A percentile compares a stretch with the other conserved stretches of the same genome.
Conservation (phyloP, 2,113 vertebrate genomes). For the Spermophilus dauricus region DNA sequence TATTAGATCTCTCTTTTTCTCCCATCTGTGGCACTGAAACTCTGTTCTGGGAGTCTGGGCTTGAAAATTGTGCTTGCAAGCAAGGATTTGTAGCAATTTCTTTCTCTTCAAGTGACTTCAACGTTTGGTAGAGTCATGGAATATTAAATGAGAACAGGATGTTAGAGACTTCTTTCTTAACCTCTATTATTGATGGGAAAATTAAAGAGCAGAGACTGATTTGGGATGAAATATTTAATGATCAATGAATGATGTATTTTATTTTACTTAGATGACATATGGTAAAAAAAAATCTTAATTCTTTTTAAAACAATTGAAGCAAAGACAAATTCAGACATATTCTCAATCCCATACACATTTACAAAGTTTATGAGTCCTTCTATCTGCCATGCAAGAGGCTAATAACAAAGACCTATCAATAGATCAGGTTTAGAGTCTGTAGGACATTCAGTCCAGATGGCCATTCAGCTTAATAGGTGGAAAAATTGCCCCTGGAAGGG, state of each 20-base stretch:
- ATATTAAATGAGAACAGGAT: neutral
- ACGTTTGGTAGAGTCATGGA: constrained; percentile 20
- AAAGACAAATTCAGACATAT: constrained; percentile 2
- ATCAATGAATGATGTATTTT: neutral
- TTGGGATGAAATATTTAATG: neutral
- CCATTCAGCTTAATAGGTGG: neutral
- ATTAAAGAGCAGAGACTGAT: neutral
- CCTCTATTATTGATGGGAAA: neutral
- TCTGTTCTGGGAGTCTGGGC: constrained; percentile 8
- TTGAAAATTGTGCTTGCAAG: constrained; percentile 31
- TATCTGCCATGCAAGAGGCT: neutral
- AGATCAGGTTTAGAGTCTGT: neutral
- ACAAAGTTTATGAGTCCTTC: neutral
- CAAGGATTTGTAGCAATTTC: constrained; percentile 20
- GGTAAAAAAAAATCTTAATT: constrained; percentile 21
- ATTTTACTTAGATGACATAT: neutral
- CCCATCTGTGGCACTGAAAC: neutral
- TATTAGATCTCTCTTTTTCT: neutral
- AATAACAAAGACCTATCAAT: neutral
- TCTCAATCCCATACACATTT: neutral
- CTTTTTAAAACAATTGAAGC: neutral
- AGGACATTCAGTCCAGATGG: neutral
- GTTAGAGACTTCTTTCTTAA: constrained; percentile 4
- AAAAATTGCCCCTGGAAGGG: neutral
- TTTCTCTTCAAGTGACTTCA: constrained; percentile 26